A percentile compares a stretch with the other conserved stretches of the same genome.
These are phyloP conservation scores for Thysanoteuthis rhombus DNA, from an alignment of 2,888 invertebrate species.

Conservation along the genomic window DNA sequence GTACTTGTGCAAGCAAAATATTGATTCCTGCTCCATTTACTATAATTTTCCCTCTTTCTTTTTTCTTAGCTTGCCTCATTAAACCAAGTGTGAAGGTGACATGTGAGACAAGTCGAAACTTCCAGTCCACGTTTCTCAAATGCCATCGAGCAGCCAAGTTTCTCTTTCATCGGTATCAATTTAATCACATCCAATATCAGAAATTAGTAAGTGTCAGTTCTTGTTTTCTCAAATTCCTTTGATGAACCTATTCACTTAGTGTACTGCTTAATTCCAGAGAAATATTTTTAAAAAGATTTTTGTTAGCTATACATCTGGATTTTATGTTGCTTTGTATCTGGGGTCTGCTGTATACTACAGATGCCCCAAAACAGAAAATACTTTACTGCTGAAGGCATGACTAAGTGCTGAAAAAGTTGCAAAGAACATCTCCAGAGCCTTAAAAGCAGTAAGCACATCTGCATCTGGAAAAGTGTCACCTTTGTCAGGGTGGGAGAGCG, in stretches of 20 bases:
- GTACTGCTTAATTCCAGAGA: neutral
- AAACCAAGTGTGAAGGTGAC: constrained; percentile 63
- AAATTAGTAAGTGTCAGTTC: neutral
- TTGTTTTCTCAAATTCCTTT: neutral
- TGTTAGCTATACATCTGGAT: too few species aligned
- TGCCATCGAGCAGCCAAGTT: constrained; percentile 57
- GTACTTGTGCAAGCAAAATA: neutral
- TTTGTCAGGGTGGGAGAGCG: too few species aligned
- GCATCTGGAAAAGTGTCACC: too few species aligned
- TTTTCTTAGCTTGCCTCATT: constrained; percentile 58
- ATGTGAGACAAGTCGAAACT: constrained; percentile 62
- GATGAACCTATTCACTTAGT: neutral
- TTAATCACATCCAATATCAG: neutral
- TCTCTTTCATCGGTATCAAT: constrained; percentile 1
- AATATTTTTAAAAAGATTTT: neutral
- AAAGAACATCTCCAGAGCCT: too few species aligned
- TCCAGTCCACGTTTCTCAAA: constrained; percentile 55
- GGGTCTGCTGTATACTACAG: too few species aligned
- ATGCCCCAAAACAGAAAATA: too few species aligned
- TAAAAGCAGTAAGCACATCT: too few species aligned
- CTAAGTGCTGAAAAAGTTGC: too few species aligned
- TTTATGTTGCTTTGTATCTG: too few species aligned
- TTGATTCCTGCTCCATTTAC: neutral
- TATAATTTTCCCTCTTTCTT: neutral
- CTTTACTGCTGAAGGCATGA: too few species aligned